Conservation (phyloP, 2,888 invertebrate genomes). For the Drosophila nigricruria region DNA sequence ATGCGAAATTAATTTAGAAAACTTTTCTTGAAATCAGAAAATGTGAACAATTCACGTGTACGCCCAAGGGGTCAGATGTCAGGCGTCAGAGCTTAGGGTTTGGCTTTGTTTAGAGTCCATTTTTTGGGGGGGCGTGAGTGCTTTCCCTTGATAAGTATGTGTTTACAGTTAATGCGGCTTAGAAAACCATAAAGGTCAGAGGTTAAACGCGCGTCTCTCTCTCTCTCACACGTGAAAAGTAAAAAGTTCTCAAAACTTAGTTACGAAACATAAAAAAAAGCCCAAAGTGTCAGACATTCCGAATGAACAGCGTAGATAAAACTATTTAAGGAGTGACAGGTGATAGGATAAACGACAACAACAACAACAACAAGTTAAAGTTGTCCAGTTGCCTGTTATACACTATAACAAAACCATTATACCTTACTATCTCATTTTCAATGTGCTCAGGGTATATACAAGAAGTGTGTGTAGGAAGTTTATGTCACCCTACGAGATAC, state of each 20-base stretch:
- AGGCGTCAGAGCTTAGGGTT: neutral
- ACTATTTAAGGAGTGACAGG: constrained; percentile 5
- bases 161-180: constrained; percentile 43
- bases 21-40: constrained; percentile 55
- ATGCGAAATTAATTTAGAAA: constrained; percentile 76
- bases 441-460: too few relatives aligned
- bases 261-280: neutral
- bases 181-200: constrained; percentile 37
- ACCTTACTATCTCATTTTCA: too few relatives aligned
- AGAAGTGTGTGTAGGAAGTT: too few relatives aligned
- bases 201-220: constrained; percentile 26
- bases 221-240: constrained; percentile 10
- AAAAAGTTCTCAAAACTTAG: constrained; percentile 16
- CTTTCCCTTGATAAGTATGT: constrained; percentile 25
- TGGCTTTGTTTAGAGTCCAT: constrained; percentile 2
- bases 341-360: neutral
- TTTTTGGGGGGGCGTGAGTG: constrained; percentile 10
- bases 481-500: too few relatives aligned
- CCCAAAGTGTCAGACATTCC: constrained; percentile 1
- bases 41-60: constrained; percentile 44
- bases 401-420: too few relatives aligned
- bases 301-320: neutral
- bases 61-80: constrained; percentile 4
- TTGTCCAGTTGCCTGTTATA: too few relatives aligned
- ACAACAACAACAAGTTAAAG: neutral